phyloP scores from a whole-genome alignment of 2,797 vertebrate genomes.

The Crocidura indochinensis region DNA sequence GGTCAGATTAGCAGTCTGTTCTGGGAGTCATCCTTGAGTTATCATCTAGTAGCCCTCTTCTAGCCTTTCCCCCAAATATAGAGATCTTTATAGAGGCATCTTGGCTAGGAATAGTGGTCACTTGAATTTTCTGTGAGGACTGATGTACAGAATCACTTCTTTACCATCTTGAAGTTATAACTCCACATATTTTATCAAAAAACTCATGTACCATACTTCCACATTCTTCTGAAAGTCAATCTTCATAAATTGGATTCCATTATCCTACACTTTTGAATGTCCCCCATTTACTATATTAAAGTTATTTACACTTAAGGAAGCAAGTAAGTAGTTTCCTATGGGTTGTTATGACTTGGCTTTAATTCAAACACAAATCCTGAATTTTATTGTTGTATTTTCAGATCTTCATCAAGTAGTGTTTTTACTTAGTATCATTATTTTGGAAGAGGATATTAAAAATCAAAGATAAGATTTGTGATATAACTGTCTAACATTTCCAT shows the following conservation, averaged over 20 bases:
- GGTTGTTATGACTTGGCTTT: background rate
- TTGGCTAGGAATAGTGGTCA: background rate
- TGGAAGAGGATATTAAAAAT: background rate
- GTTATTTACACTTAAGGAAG: constrained; percentile 24
- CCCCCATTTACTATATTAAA: background rate
- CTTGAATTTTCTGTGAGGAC: background rate
- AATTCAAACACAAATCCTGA: constrained; percentile 10
- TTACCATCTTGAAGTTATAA: background rate
- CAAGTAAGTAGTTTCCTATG: background rate
- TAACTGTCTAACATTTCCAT: background rate
- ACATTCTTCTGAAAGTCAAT: no score
- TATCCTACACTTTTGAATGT: background rate
- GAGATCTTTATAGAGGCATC: background rate
- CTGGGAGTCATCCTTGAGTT: background rate
- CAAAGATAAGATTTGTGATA: constrained; percentile 23
- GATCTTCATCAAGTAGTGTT: background rate
- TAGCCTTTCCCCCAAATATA: background rate
- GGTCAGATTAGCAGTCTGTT: background rate
- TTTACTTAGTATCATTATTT: constrained; percentile 48
- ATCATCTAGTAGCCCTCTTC: background rate
- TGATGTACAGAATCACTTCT: background rate
- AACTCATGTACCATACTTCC: no score
- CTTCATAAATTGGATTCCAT: background rate
- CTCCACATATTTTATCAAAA: no score
- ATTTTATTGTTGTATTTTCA: constrained; percentile 12